Evolutionary conservation across 2,797 vertebrate genomes (phyloP).

Genomic region (Melanotaenia boesemani): DNA sequence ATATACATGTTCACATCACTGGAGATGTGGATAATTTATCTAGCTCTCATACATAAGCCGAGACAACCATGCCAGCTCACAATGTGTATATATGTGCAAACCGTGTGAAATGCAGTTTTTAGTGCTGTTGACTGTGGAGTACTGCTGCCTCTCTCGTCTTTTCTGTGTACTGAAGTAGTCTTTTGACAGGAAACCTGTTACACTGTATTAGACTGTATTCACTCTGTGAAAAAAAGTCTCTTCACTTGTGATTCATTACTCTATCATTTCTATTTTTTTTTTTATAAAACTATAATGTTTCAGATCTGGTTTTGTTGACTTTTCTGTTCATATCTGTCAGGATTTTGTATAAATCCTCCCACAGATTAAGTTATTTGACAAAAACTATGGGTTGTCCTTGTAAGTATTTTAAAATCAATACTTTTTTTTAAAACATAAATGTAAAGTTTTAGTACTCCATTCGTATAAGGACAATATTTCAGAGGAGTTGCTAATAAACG

Average conservation of each 20-base stretch:
- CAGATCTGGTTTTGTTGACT: slow-evolving; percentile 11
- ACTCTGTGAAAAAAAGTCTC: neutral
- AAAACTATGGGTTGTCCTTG: slow-evolving; percentile 18
- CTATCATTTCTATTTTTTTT: neutral
- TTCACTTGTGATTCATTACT: neutral
- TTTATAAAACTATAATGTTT: slow-evolving; percentile 13
- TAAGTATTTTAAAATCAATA: no score
- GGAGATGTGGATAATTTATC: slow-evolving; percentile 17
- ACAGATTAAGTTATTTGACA: slow-evolving; percentile 27
- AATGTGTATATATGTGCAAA: slow-evolving; percentile 3
- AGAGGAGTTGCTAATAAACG: no score
- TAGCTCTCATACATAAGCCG: slow-evolving; percentile 10
- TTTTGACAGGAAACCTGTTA: slow-evolving; percentile 11
- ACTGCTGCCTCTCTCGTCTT: slow-evolving; percentile 3
- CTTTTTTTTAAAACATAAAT: no score
- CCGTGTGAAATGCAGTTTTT: slow-evolving; percentile 18
- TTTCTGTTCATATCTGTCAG: neutral
- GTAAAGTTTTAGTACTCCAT: no score
- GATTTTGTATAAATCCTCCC: neutral
- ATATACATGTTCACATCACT: neutral
- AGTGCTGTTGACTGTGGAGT: slow-evolving; percentile 8
- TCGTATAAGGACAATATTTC: no score
- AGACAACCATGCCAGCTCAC: slow-evolving; percentile 6
- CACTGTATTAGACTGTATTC: slow-evolving; percentile 3
- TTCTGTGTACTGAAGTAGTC: slow-evolving; percentile 32